Conservation (phyloP, 2,113 vertebrate genomes). For the Lucifuga dentata region DNA sequence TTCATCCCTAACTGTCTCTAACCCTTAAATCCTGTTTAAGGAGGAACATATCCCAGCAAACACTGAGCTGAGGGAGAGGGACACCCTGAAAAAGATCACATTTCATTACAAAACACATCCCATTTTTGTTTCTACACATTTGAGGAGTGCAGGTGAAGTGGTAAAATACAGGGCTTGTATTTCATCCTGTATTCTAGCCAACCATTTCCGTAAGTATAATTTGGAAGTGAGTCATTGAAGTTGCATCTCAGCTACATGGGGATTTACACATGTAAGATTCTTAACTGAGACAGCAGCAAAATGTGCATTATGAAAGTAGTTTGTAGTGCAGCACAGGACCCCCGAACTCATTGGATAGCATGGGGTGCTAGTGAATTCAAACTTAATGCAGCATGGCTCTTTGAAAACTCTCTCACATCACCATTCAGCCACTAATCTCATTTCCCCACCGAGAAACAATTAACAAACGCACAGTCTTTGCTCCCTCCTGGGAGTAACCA, state of each 20-base stretch:
- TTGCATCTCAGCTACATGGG: not conserved
- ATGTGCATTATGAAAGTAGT: slow-evolving; percentile 46
- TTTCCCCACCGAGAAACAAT: slow-evolving; percentile 84
- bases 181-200: too few species aligned
- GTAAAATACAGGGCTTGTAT: too few species aligned
- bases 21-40: too few species aligned
- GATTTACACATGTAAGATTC: slow-evolving; percentile 25
- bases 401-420: slow-evolving; percentile 83
- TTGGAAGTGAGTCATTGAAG: not conserved
- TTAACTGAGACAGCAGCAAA: slow-evolving; percentile 33
- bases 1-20: too few species aligned
- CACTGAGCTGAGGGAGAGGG: too few species aligned
- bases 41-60: too few species aligned
- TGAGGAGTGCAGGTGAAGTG: too few species aligned
- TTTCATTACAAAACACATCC: too few species aligned
- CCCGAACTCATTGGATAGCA: slow-evolving; percentile 59
- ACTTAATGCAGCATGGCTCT: slow-evolving; percentile 77
- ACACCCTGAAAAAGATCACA: too few species aligned
- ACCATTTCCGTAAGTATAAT: not conserved
- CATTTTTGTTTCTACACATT: too few species aligned
- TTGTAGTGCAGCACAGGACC: slow-evolving; percentile 50
- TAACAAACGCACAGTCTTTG: slow-evolving; percentile 82
- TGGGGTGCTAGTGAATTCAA: slow-evolving; percentile 66
- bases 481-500: slow-evolving; percentile 83
- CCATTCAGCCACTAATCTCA: slow-evolving; percentile 87